A percentile compares a stretch with the other conserved stretches of the same genome.
Conservation (phyloP, 1,140 invertebrate genomes). For the Zaprionus inermis region DNA sequence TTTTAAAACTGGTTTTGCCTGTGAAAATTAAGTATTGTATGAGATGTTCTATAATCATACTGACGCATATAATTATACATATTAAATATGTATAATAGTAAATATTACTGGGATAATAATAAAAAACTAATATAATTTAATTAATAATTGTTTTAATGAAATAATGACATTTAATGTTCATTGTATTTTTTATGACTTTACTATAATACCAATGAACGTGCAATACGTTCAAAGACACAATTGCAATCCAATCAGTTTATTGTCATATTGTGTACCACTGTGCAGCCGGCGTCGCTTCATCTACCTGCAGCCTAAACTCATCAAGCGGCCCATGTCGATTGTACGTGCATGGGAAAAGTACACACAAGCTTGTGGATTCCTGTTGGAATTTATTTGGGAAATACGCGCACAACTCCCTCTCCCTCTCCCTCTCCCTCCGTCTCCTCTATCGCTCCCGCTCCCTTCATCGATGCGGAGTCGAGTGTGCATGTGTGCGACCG, state of each 20-base stretch:
- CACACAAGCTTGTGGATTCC: constrained; percentile 80
- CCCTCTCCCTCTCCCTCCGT: background rate
- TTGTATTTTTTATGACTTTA: no score
- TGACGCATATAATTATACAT: no score
- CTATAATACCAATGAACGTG: background rate
- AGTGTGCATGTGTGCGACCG: constrained; percentile 8
- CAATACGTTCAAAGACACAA: background rate
- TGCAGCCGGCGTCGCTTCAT: constrained; percentile 57
- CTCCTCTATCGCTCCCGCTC: background rate
- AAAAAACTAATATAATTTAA: no score
- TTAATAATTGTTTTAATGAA: no score
- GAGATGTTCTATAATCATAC: no score
- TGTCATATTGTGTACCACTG: constrained; percentile 39
- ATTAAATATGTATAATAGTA: no score
- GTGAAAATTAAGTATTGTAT: background rate
- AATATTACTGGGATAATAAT: no score
- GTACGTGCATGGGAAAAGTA: constrained; percentile 82
- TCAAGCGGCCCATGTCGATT: constrained; percentile 82
- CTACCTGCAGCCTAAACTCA: constrained; percentile 81
- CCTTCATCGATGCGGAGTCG: constrained; percentile 24
- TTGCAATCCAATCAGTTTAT: constrained; percentile 24
- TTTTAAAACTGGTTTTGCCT: background rate
- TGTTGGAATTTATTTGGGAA: constrained; percentile 83
- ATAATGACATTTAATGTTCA: no score
- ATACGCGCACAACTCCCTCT: constrained; percentile 61